Evolutionary conservation across 1,140 invertebrate genomes (phyloP).

Genomic region (Coboldia fuscipes): DNA sequence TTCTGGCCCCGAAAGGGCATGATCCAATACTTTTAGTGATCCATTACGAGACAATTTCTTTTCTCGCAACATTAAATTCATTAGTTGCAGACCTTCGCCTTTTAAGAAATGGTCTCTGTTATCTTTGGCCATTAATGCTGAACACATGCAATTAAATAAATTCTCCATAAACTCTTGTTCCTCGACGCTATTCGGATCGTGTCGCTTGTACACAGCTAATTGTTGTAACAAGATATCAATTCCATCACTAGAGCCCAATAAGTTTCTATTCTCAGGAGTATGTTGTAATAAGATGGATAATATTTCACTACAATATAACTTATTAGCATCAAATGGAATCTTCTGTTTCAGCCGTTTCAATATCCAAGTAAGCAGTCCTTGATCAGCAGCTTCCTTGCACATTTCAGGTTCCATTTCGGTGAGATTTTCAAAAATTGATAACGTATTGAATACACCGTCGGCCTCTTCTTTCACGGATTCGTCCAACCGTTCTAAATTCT

Average conservation of each 20-base stretch:
- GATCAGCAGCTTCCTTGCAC: constrained; percentile 60
- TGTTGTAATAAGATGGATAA: constrained; percentile 88
- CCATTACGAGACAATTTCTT: constrained; percentile 94
- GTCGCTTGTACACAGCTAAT: constrained; percentile 84
- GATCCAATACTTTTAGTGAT: constrained; percentile 89
- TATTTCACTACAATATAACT: constrained; percentile 90
- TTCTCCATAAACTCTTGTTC: constrained; percentile 99
- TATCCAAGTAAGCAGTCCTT: constrained; percentile 83
- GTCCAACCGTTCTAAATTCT: constrained; percentile 85
- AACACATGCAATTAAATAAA: constrained; percentile 89
- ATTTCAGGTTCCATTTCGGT: constrained; percentile 78
- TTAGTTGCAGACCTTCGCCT: constrained; percentile 84
- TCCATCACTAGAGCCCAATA: constrained; percentile 80
- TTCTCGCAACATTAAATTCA: constrained; percentile 90
- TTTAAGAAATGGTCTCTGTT: constrained; percentile 86
- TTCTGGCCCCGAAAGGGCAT: constrained; percentile 82
- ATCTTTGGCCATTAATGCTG: constrained; percentile 62
- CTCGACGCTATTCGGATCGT: constrained; percentile 75
- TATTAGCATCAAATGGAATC: constrained; percentile 86
- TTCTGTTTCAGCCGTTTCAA: constrained; percentile 66
- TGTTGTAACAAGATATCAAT: constrained; percentile 94
- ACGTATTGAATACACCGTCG: constrained; percentile 89
- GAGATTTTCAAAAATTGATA: constrained; percentile 80
- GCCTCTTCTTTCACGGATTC: constrained; percentile 86
- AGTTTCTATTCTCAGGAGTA: constrained; percentile 56